Evolutionary conservation across 2,113 vertebrate species (phyloP).

Genomic region (Copsychus sechellarum): DNA sequence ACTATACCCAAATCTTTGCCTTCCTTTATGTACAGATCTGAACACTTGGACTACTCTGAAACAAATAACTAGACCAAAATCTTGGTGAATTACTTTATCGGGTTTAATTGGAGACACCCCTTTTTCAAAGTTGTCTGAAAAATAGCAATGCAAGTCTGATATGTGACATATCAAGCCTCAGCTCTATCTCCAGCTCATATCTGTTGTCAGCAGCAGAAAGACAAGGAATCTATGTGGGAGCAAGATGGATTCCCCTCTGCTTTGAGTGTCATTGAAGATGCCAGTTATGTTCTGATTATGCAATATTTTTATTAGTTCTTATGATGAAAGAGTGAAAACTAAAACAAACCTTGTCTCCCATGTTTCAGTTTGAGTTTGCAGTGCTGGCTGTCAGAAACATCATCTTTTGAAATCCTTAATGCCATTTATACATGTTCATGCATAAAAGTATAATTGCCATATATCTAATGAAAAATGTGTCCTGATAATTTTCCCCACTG

Average conservation of each 20-base stretch:
- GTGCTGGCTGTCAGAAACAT: background rate
- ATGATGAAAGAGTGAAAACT: background rate
- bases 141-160: background rate
- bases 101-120: background rate
- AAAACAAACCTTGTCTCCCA: background rate
- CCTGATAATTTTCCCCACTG: constrained; percentile 10
- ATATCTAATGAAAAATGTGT: background rate
- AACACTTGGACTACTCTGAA: background rate
- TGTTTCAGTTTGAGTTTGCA: background rate
- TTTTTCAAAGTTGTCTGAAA: background rate
- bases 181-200: background rate
- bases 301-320: background rate
- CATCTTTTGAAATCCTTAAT: constrained; percentile 29
- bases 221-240: background rate
- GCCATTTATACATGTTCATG: background rate
- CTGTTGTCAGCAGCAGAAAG: background rate
- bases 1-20: background rate
- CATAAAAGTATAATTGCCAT: constrained; percentile 1
- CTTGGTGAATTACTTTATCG: background rate
- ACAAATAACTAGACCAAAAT: background rate
- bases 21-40: background rate
- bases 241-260: background rate
- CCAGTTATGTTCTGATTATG: background rate
- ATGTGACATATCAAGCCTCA: background rate
- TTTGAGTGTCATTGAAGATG: background rate